Evolutionary conservation across 2,113 vertebrate genomes (phyloP).

Genomic region (Glaucidium brasilianum): DNA sequence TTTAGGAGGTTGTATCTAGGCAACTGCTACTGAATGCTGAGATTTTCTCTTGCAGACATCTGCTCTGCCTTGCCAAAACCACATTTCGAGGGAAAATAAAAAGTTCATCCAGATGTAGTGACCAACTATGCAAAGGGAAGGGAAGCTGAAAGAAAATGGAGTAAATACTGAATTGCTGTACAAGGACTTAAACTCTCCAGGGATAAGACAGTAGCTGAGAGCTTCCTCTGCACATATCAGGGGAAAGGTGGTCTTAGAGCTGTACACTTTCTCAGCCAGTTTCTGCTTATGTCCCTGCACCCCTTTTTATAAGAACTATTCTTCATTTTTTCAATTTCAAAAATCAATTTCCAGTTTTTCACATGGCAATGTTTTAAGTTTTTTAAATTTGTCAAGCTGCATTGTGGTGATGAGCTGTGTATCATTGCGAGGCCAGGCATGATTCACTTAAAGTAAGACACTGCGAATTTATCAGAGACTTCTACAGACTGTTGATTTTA

Average conservation of each 20-base stretch:
- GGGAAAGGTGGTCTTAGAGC: not conserved
- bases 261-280: rapidly evolving
- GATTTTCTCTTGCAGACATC: not conserved
- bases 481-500: slow-evolving; percentile 57
- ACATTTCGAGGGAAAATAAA: not conserved
- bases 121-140: not conserved
- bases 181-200: not conserved
- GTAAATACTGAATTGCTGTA: not conserved
- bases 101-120: not conserved
- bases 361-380: slow-evolving; percentile 20
- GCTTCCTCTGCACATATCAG: rapidly evolving
- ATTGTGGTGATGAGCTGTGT: too few relatives aligned
- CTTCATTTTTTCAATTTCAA: not conserved
- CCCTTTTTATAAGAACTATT: not conserved
- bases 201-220: not conserved
- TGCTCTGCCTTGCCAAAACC: not conserved
- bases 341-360: not conserved
- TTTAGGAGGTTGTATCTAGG: not conserved
- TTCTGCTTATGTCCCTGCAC: not conserved
- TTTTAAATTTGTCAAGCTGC: not conserved
- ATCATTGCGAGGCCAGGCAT: too few relatives aligned
- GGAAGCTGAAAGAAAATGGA: not conserved
- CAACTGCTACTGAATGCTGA: not conserved
- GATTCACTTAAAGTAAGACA: not conserved
- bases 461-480: slow-evolving; percentile 54